Evolutionary conservation across 2,797 vertebrate genomes (phyloP), one percentile per base, ranked within the genome.

Genomic region (Danio jaintianensis): DNA sequence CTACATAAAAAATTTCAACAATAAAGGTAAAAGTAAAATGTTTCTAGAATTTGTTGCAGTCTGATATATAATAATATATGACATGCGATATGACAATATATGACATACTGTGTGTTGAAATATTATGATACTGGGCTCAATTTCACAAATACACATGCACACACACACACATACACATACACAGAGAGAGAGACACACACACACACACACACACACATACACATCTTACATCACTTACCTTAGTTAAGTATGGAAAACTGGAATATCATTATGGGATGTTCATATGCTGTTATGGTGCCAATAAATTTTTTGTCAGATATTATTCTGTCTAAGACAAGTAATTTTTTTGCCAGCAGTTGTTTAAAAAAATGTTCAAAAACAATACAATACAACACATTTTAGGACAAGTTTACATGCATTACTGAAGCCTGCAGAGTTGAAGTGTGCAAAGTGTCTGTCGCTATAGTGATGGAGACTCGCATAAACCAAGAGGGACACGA

Each of bases 171-270:
- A 3, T 1, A 29, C 29, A 69, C 47, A 50, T 45, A 68, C 6
- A 63, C 36, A 71, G n/a, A n/a, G n/a, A n/a, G n/a, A n/a, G n/a
- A n/a, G n/a, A n/a, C n/a, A n/a, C n/a, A n/a, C n/a, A 69, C 47
- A 50, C 45, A 68, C 6, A 63, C 36, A 71, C 10, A 55, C 4
- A 40, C 36, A 71, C 50, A 56, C 36, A 53, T 8, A 42, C 5
- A 55, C 8, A 10, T 38, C 22, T 68, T 15, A 78, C 5, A 52
- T 42, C 13, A 53, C 59, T 66, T 58, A 74, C 70, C 79, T 80
- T 9, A 48, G 59, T 42, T 38, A 73, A 40, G n/a, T 48, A 50
- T 50, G 43, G 16, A 20, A 78, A 42, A 59, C 53, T 61, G 64
- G 42, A 40, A 66, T 45, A 18, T 58, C n/a, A 50, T 56, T 67